Evolutionary conservation across 2,797 vertebrate species (phyloP).

Genomic region (Monodelphis domestica): DNA sequence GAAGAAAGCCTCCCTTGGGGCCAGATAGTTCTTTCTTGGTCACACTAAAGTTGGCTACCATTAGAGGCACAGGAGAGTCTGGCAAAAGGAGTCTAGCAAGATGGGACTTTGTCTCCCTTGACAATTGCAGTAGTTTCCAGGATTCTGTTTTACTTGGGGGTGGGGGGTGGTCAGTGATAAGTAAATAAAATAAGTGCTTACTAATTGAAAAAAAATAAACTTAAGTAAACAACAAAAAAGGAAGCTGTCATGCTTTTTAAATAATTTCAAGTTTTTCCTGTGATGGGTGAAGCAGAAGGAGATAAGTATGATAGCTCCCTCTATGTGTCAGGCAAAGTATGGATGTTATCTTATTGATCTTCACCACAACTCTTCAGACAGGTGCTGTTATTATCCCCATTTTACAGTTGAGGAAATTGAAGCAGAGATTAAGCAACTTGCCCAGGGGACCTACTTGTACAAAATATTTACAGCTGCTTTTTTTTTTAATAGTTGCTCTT

Average conservation of each 20-base stretch:
- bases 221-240: not conserved
- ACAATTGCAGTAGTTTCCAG: not conserved
- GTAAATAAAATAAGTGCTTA: not conserved
- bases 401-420: not conserved
- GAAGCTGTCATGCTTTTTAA: not conserved
- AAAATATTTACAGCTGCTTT: too few relatives aligned
- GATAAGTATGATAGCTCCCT: too few relatives aligned
- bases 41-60: not conserved
- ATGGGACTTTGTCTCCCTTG: not conserved
- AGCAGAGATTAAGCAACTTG: not conserved
- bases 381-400: not conserved
- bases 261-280: not conserved
- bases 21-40: not conserved
- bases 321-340: not conserved
- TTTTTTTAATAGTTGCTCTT: too few relatives aligned
- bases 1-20: not conserved
- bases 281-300: too few relatives aligned
- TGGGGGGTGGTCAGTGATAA: not conserved
- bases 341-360: not conserved
- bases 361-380: not conserved
- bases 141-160: not conserved
- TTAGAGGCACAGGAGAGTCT: not conserved
- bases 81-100: not conserved
- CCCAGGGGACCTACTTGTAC: too few relatives aligned
- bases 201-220: not conserved